Percentiles rank a stretch among this genome's conserved stretches.
Conservation (phyloP, 2,113 vertebrate species). For the Oncorhynchus masou region DNA sequence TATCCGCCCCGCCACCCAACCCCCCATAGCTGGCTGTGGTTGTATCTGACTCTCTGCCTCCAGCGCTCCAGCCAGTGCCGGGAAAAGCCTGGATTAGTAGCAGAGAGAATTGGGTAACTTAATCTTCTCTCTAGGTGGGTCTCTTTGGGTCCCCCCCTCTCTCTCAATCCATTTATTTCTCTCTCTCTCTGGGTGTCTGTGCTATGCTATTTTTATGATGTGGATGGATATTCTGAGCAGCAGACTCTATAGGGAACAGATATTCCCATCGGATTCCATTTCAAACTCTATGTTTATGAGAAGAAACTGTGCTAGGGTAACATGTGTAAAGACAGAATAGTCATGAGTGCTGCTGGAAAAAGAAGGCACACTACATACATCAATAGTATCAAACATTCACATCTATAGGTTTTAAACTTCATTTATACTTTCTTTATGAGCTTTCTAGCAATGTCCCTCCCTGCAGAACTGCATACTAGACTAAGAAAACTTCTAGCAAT, state of each 20-base stretch:
- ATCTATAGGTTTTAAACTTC: not conserved
- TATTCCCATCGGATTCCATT: not conserved
- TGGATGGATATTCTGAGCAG: not conserved
- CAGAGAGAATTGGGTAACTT: slow-evolving; percentile 63
- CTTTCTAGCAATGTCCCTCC: too few relatives aligned
- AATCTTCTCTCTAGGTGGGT: slow-evolving; percentile 38
- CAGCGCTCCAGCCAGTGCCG: slow-evolving; percentile 67
- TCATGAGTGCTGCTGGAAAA: not conserved
- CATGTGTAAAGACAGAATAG: not conserved
- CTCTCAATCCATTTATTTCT: not conserved
- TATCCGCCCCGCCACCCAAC: slow-evolving; percentile 40
- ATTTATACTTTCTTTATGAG: too few relatives aligned
- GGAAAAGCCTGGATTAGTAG: slow-evolving; percentile 73
- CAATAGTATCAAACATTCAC: not conserved
- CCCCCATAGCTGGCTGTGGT: slow-evolving; percentile 60
- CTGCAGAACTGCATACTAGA: too few relatives aligned
- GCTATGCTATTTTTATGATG: not conserved
- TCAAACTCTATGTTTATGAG: not conserved
- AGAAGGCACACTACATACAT: not conserved
- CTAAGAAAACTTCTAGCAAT: too few relatives aligned
- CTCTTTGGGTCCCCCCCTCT: not conserved
- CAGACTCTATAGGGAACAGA: not conserved
- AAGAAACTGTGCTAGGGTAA: not conserved
- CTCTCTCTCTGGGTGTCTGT: slow-evolving; percentile 6
- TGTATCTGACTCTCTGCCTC: slow-evolving; percentile 59